A percentile compares a stretch with the other conserved stretches of the same genome.
Conservation (phyloP, 2,797 vertebrate genomes). For the Esox masquinongy region DNA sequence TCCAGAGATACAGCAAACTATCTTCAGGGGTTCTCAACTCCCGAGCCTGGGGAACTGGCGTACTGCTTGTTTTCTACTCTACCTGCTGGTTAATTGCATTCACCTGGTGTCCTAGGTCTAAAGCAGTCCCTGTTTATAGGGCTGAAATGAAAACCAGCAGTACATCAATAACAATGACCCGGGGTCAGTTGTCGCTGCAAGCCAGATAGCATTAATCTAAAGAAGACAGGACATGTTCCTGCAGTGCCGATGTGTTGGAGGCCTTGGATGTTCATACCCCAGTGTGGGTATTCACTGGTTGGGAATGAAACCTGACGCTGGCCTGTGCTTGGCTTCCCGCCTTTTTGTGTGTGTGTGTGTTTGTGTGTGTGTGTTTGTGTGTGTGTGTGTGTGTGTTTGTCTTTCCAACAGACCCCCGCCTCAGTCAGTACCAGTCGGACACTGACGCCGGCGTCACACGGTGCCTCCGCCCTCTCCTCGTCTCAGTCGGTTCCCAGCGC, state of each 20-base stretch:
- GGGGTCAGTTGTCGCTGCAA: background rate
- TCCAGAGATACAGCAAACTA: too few relatives aligned
- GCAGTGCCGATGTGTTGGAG: background rate
- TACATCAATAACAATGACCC: background rate
- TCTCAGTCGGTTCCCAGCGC: background rate
- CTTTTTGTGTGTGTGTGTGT: background rate
- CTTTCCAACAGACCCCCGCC: background rate
- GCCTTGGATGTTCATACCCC: background rate
- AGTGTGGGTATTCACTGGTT: background rate
- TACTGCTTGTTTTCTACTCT: too few relatives aligned
- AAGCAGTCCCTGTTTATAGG: too few relatives aligned
- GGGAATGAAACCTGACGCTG: background rate
- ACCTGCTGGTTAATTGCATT: too few relatives aligned
- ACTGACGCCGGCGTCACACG: background rate
- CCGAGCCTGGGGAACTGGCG: too few relatives aligned
- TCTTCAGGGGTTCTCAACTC: too few relatives aligned
- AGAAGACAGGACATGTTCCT: background rate
- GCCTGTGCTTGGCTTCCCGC: background rate
- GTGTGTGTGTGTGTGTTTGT: background rate
- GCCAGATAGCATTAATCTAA: background rate
- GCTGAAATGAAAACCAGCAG: background rate
- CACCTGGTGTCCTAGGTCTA: too few relatives aligned
- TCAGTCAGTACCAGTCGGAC: conserved; percentile 16
- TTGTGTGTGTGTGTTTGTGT: background rate
- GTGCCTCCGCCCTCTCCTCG: background rate